Percentiles rank a stretch among this genome's conserved stretches.
phyloP scores from a whole-genome alignment of 2,113 vertebrate species.

The Perognathus longimembris region DNA sequence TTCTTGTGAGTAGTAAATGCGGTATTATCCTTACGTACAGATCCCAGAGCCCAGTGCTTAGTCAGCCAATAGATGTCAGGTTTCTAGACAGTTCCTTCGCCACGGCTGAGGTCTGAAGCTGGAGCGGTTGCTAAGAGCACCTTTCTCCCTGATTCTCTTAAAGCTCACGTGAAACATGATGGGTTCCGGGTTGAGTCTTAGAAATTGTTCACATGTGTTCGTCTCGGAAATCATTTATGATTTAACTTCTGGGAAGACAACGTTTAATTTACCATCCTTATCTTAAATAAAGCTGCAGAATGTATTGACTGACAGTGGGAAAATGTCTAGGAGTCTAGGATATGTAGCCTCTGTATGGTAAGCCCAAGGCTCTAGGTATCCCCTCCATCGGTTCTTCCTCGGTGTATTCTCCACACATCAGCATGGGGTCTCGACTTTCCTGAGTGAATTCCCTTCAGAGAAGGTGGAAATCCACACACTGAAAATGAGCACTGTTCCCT shows the following conservation, averaged over 20 bases:
- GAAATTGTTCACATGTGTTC: background rate
- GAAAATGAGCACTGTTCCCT: constrained; percentile 28
- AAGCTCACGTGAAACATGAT: constrained; percentile 25
- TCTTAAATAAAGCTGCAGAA: constrained; percentile 53
- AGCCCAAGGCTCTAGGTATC: background rate
- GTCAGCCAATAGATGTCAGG: background rate
- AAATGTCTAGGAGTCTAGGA: constrained; percentile 2
- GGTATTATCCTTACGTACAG: background rate
- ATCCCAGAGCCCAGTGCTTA: background rate
- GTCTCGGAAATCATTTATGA: constrained; percentile 25
- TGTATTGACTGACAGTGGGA: background rate
- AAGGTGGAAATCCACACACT: constrained; percentile 4
- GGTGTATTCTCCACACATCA: background rate
- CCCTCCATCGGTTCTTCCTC: constrained; percentile 7
- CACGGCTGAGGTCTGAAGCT: background rate
- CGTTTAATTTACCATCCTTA: background rate
- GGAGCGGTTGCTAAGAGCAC: background rate
- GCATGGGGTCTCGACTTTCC: constrained; percentile 45
- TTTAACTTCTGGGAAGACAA: constrained; percentile 15
- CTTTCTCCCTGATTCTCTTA: background rate
- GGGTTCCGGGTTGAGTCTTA: constrained; percentile 38
- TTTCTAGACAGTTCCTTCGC: background rate
- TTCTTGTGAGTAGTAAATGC: background rate
- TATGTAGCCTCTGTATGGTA: background rate
- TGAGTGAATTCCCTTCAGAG: constrained; percentile 7